phyloP scores from a whole-genome alignment of 2,797 vertebrate species.

The Zenarchopterus dispar region DNA sequence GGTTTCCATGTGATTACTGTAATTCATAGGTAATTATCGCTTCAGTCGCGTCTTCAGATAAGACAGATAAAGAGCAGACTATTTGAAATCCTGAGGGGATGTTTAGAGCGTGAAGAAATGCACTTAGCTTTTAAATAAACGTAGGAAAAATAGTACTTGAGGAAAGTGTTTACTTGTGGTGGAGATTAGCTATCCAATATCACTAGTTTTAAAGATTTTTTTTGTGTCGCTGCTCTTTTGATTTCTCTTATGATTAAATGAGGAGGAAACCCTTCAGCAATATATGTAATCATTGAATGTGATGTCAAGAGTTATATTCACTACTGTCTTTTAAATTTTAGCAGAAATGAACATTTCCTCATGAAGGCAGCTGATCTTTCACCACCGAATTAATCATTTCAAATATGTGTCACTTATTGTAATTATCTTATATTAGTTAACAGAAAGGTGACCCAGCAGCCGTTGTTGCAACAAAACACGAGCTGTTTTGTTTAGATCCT shows the following conservation, averaged over 20 bases:
- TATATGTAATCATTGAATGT: conserved; percentile 9
- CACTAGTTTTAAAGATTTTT: background rate
- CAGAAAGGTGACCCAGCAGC: too few relatives aligned
- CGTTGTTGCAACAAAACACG: too few relatives aligned
- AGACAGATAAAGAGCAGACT: background rate
- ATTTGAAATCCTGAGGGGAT: background rate
- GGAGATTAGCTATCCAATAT: background rate
- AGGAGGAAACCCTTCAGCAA: background rate
- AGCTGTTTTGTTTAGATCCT: too few relatives aligned
- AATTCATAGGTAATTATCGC: background rate
- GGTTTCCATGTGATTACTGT: conserved; percentile 12
- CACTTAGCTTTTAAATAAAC: background rate
- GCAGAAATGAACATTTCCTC: background rate
- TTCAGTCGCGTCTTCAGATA: background rate
- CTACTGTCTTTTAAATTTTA: background rate
- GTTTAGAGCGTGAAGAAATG: background rate
- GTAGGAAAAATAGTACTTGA: conserved; percentile 2
- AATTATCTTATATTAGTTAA: too few relatives aligned
- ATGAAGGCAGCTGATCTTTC: background rate
- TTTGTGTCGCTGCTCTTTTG: background rate
- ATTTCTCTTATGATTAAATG: conserved; percentile 4
- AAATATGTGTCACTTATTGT: too few relatives aligned
- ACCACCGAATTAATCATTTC: too few relatives aligned
- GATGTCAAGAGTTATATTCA: background rate
- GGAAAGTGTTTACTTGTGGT: background rate